Percentiles rank a stretch among this genome's conserved stretches.
Conservation (phyloP, 2,113 vertebrate species). For the Elanus axillaris region DNA sequence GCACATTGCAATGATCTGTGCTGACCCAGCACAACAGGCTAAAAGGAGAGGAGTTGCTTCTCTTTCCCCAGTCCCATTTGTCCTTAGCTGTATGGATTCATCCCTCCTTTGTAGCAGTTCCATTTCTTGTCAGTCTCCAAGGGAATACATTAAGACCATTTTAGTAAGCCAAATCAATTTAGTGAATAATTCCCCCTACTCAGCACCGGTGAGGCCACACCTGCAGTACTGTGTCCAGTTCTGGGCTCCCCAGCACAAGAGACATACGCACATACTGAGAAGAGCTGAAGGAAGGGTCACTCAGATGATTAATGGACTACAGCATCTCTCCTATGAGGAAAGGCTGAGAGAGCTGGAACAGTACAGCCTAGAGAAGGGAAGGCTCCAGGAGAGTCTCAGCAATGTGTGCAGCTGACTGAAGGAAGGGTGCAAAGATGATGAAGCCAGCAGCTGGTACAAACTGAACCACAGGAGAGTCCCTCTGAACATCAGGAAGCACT, state of each 20-base stretch:
- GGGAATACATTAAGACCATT: background rate
- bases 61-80: background rate
- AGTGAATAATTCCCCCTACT: background rate
- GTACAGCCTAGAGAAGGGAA: background rate
- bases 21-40: background rate
- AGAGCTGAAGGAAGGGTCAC: background rate
- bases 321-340: background rate
- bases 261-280: too few relatives aligned
- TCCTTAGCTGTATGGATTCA: background rate
- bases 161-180: background rate
- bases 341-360: background rate
- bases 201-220: too few relatives aligned
- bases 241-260: background rate
- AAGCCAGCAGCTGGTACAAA: background rate
- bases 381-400: background rate
- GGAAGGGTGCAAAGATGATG: background rate
- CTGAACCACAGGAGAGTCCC: background rate
- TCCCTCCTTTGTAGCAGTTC: background rate
- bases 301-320: background rate
- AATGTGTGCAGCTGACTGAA: background rate
- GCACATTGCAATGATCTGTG: background rate
- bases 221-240: background rate
- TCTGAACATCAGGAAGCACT: background rate
- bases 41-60: background rate
- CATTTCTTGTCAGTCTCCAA: fast-evolving